Conservation (phyloP, 2,888 invertebrate genomes). For the Volucella zonaria region DNA sequence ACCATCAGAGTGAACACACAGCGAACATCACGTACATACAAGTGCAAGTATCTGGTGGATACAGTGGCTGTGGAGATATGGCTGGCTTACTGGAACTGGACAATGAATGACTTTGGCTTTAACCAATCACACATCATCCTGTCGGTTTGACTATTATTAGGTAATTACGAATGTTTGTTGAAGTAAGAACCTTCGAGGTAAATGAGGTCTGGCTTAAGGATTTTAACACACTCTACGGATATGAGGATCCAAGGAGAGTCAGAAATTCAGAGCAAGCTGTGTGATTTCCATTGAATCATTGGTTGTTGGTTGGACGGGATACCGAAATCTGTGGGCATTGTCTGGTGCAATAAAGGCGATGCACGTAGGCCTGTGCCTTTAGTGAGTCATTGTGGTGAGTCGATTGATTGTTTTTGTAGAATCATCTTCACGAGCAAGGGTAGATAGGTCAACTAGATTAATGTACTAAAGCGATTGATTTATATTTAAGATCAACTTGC, state of each 20-base stretch:
- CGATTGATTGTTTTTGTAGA: constrained; percentile 49
- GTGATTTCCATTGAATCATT: constrained; percentile 61
- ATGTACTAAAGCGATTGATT: not conserved
- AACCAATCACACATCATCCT: constrained; percentile 74
- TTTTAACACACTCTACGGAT: not conserved
- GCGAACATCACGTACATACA: not conserved
- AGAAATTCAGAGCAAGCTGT: not conserved
- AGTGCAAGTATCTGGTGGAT: not conserved
- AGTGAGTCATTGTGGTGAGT: constrained; percentile 28
- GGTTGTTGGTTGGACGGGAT: constrained; percentile 15
- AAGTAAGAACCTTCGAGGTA: constrained; percentile 64
- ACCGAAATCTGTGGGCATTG: constrained; percentile 11
- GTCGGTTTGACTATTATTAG: constrained; percentile 74
- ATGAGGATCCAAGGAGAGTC: constrained; percentile 27
- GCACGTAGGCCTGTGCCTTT: not conserved
- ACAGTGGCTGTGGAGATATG: not conserved
- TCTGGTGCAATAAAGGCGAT: not conserved
- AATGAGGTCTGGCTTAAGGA: constrained; percentile 17
- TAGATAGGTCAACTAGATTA: constrained; percentile 17
- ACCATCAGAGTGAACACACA: not conserved
- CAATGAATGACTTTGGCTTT: constrained; percentile 65
- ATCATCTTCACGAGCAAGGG: constrained; percentile 12
- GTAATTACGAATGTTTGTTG: constrained; percentile 73
- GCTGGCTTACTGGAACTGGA: not conserved
- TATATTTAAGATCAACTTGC: too few species aligned